Base-by-base conservation (phyloP, 1,140 invertebrate species). In the Pemphigus obesinymphae region DNA sequence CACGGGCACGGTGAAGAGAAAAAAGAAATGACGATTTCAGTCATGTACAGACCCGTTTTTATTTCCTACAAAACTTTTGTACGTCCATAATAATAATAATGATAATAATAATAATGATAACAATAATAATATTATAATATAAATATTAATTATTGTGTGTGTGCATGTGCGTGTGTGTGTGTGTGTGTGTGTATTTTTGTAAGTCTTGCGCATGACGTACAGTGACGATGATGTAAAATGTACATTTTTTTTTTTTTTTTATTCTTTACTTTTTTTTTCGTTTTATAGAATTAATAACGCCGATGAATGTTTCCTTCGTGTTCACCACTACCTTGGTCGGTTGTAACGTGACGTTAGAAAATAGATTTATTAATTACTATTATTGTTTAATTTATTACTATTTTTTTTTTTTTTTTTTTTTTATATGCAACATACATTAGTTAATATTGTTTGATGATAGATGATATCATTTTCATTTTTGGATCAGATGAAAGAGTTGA, bases 1-100 rank as follows among this genome's bases (percentile, higher is more conserved):
- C 37, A 80, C 76, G 17, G 26, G 55, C 31, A 80, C 76, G 6
- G 40, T 80, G 17, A 80, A 61, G 37, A 80, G 55, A 20, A 80
- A 63, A 11, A 80, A 80, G 55, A 80, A 61, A 29, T 78, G 23
- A 78, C 11, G n/a, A n/a, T n/a, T n/a, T n/a, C n/a, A n/a, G n/a
- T n/a, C n/a, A n/a, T n/a, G 0, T 31, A n/a, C 20, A 34, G 7
- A 20, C 1, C 17, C 8, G 3, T 31, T 37, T 37, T 61, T 58
- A 29, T 61, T 61, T 61, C 55, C 58, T 29, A 61, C 15, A 2
- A 61, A 17, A 31, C 29, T 61, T 61, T 31, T 20, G 6, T 61
- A 29, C 15, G 29, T 13, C 26, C 55, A 61, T 29, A 61, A 29
- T 10, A 31, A 26, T n/a, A n/a, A n/a, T n/a, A n/a, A 31, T 61